phyloP scores from a whole-genome alignment of 2,888 invertebrate genomes.

The Poecilus cupreus region DNA sequence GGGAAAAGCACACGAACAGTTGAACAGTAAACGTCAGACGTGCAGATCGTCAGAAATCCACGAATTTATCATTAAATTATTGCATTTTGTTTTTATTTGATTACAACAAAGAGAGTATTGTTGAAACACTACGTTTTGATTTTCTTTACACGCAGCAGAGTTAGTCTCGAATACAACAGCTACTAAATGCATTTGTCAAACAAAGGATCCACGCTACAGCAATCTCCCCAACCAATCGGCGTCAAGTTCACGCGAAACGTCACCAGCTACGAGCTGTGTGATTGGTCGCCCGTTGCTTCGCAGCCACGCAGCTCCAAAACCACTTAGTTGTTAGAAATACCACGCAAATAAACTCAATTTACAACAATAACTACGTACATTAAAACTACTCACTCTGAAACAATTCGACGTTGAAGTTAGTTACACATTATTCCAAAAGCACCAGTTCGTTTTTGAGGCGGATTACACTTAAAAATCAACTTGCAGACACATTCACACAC shows the following conservation, averaged over 20 bases:
- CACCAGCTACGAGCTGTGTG: neutral
- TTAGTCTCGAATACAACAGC: no score
- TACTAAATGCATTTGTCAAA: conserved; percentile 47
- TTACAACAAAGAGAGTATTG: no score
- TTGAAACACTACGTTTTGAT: no score
- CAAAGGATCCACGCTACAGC: conserved; percentile 54
- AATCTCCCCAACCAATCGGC: conserved; percentile 23
- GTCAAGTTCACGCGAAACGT: conserved; percentile 51
- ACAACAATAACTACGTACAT: neutral
- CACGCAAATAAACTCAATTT: neutral
- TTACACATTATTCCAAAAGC: no score
- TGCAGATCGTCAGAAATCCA: no score
- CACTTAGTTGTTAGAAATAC: conserved; percentile 34
- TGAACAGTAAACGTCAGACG: no score
- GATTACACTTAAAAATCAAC: no score
- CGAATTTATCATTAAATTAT: no score
- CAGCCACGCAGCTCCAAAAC: conserved; percentile 50
- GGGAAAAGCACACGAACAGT: neutral
- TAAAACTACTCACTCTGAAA: neutral
- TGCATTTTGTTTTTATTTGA: no score
- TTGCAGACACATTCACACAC: no score
- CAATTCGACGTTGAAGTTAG: neutral
- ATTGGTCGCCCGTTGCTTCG: conserved; percentile 27
- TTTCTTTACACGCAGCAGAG: no score
- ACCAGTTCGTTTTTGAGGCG: no score